Evolutionary conservation across 2,113 vertebrate genomes (phyloP), one percentile per base, ranked within the genome.

Genomic region (Labeo catla): DNA sequence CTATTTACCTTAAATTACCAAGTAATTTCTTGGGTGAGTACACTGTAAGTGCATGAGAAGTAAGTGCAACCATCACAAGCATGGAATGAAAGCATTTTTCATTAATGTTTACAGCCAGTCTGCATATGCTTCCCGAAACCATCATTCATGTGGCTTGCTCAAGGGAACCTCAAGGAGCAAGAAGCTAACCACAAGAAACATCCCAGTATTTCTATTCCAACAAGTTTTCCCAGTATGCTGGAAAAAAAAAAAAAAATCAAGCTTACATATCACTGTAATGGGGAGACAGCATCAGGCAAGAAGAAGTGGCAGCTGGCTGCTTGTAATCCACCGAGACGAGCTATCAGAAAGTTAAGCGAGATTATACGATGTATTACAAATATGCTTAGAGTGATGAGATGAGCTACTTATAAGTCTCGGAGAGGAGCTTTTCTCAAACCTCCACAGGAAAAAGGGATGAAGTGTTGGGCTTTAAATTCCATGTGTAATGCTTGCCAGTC

Each of bases 401-500:
- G 74, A 79, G 61, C 47, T 54, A 52, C 86, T 87, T 66, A 61
- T 70, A 63, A 70, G 47, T 49, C 28, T 61, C 34, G 21, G 34
- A 76, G 45, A 66, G 63, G 54, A 81, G 70, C 76, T 76, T 65
- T 73, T 82, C 81, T 49, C 86, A 84, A 88, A 83, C 87, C 52
- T 19, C 83, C n/a, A 66, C 45, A 52, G 86, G 81, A 73, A 83
- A 86, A 76, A 45, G 66, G 63, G 87, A 81, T 78, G 66, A 81
- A 82, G 49, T 63, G 10, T 82, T 57, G 36, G 47, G 87, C 54
- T 89, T 68, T 87, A 83, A 84, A 76, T 45, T 85, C 70, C 19
- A 63, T 57, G 82, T 82, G 54, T 87, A 84, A 88, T 84, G 39
- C 83, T 74, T 76, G 54, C 77, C 73, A 80, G 76, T 85, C 74